Evolutionary conservation across 2,113 vertebrate genomes (phyloP).

Genomic region (Dolichallabes microphthalmus): DNA sequence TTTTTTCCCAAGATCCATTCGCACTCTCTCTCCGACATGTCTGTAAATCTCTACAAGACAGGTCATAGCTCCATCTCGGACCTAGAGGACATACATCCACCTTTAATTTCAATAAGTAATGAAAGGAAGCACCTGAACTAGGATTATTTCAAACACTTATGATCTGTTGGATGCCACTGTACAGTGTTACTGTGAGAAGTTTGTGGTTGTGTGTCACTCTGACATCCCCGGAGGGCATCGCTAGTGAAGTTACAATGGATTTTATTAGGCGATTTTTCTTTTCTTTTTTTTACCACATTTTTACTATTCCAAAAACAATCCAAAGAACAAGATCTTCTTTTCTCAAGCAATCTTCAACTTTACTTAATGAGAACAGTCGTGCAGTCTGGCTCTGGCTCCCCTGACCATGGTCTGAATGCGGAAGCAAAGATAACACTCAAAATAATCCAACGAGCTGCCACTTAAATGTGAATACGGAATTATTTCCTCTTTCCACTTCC

Average conservation of each 20-base stretch:
- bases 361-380: too few relatives aligned
- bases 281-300: not conserved
- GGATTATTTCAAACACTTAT: not conserved
- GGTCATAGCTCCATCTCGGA: conserved; percentile 93
- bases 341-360: not conserved
- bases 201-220: not conserved
- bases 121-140: not conserved
- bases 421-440: too few relatives aligned
- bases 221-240: too few relatives aligned
- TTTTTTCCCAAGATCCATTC: conserved; percentile 95
- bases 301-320: not conserved
- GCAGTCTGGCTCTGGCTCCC: too few relatives aligned
- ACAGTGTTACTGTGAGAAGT: not conserved
- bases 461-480: too few relatives aligned
- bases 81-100: conserved; percentile 65
- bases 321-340: not conserved
- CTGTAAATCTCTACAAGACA: conserved; percentile 97
- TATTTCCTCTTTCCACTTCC: too few relatives aligned
- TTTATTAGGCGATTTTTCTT: not conserved
- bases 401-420: too few relatives aligned
- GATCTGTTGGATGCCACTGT: not conserved
- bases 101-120: not conserved
- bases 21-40: conserved; percentile 93
- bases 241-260: not conserved
- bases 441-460: too few relatives aligned